These are phyloP conservation scores for Garrulus glandarius DNA, from an alignment of 2,797 vertebrate species.

Conservation along the genomic window DNA sequence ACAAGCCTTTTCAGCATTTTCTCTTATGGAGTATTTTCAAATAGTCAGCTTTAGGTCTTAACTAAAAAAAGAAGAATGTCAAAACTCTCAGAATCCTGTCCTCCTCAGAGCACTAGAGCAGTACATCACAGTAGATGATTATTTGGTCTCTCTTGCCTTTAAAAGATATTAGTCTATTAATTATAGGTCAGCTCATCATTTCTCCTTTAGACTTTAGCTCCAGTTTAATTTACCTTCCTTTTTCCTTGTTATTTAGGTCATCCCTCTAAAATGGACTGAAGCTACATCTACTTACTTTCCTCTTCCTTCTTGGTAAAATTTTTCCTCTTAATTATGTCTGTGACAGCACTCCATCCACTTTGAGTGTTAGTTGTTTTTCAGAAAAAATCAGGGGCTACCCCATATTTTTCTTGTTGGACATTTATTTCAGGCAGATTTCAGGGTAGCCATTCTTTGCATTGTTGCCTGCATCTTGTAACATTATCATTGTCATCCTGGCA, in stretches of 20 bases:
- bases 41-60: neutral
- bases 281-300: neutral
- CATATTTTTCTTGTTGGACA: neutral
- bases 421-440: neutral
- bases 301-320: neutral
- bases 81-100: neutral
- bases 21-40: neutral
- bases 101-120: neutral
- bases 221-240: neutral
- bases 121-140: neutral
- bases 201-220: neutral
- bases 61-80: neutral
- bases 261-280: neutral
- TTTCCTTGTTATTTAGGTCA: neutral
- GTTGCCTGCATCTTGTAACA: neutral
- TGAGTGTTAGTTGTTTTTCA: neutral
- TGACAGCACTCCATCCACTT: neutral
- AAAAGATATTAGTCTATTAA: conserved; percentile 9
- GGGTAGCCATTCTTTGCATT: neutral
- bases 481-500: neutral
- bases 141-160: neutral
- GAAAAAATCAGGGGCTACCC: neutral
- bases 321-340: neutral
- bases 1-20: neutral
- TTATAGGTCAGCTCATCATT: neutral